phyloP scores from a whole-genome alignment of 2,888 invertebrate genomes.

The Prionchulus punctatus region DNA sequence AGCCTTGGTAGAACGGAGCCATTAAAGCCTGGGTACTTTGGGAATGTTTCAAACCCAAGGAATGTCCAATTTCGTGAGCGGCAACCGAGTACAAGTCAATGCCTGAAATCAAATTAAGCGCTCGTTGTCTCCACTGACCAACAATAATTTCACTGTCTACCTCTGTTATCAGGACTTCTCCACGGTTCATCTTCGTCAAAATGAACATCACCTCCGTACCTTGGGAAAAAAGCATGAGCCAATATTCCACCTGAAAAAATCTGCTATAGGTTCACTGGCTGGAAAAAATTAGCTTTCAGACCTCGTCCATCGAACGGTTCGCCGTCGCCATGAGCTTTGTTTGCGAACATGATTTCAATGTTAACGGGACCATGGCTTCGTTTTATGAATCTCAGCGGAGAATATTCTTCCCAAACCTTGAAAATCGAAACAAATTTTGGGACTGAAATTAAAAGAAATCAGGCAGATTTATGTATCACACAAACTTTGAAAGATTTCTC shows the following conservation, averaged over 20 bases:
- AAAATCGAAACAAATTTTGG: too few species aligned
- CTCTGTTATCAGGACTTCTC: constrained; percentile 40
- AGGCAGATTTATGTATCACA: neutral
- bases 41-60: constrained; percentile 82
- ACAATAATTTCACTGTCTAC: constrained; percentile 4
- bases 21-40: constrained; percentile 74
- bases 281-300: too few species aligned
- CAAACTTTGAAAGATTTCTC: constrained; percentile 20
- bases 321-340: constrained; percentile 28
- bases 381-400: constrained; percentile 21
- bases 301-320: constrained; percentile 33
- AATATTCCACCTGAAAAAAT: constrained; percentile 25
- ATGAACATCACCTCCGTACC: constrained; percentile 88
- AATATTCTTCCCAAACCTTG: constrained; percentile 26
- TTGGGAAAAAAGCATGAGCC: constrained; percentile 33
- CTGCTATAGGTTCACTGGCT: too few species aligned
- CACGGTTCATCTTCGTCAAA: constrained; percentile 88
- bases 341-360: constrained; percentile 30
- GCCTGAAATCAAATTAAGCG: constrained; percentile 28
- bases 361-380: constrained; percentile 19
- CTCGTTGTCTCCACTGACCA: too few species aligned
- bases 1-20: constrained; percentile 93
- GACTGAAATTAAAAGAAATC: too few species aligned
- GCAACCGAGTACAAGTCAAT: constrained; percentile 45
- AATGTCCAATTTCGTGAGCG: constrained; percentile 93